A percentile compares a stretch with the other conserved stretches of the same genome.
Conservation (phyloP, 2,113 vertebrate species). For the Paradoxurus hermaphroditus region DNA sequence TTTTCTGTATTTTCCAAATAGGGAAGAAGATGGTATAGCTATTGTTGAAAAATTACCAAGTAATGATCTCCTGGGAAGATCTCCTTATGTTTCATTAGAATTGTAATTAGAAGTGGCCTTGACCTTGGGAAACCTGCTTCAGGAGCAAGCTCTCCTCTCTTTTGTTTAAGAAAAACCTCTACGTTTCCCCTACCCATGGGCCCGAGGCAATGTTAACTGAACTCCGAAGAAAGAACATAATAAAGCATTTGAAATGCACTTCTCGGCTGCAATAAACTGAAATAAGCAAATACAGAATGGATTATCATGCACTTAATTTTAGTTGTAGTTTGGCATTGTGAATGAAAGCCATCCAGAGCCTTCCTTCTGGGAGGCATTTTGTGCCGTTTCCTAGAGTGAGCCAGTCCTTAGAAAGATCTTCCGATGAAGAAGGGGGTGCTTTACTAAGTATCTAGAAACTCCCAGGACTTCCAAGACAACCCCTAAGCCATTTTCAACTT, state of each 20-base stretch:
- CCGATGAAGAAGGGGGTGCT: not conserved
- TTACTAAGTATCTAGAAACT: constrained; percentile 11
- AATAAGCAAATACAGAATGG: constrained; percentile 62
- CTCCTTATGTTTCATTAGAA: constrained; percentile 87
- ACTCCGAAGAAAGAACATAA: constrained; percentile 66
- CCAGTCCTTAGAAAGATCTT: not conserved
- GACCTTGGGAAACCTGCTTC: constrained; percentile 82
- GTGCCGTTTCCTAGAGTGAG: not conserved
- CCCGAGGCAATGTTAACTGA: constrained; percentile 75
- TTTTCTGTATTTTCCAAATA: constrained; percentile 83
- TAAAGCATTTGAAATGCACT: constrained; percentile 57
- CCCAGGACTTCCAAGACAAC: constrained; percentile 33
- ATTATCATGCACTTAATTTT: constrained; percentile 66
- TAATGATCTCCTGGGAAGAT: constrained; percentile 85
- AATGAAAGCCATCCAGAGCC: not conserved
- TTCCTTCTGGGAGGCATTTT: not conserved
- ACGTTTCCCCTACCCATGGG: constrained; percentile 69
- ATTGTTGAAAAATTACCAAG: constrained; percentile 84
- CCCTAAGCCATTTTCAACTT: constrained; percentile 44
- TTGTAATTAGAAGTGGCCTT: constrained; percentile 84
- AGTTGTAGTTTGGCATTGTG: constrained; percentile 47
- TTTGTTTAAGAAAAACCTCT: constrained; percentile 75
- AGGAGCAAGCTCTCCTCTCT: constrained; percentile 60
- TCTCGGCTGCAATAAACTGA: constrained; percentile 48
- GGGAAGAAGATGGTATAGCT: constrained; percentile 80